Conservation (phyloP, 37 sponge, comb jelly and placozoan species). For the Agelas oroides region DNA sequence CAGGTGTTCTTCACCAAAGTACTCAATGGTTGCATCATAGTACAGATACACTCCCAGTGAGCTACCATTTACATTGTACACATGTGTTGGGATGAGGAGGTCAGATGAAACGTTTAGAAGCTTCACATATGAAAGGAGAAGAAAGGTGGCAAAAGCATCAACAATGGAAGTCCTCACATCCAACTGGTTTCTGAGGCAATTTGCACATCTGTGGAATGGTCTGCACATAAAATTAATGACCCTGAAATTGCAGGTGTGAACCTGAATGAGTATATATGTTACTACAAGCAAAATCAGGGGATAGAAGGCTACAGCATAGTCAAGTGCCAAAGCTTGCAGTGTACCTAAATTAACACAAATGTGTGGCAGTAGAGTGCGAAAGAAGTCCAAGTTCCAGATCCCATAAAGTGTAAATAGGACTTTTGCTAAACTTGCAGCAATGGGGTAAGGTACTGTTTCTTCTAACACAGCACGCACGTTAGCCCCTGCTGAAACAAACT, state of each 20-base stretch:
- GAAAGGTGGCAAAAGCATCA: constrained; percentile 63
- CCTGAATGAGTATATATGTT: constrained; percentile 15
- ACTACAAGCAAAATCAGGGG: neutral
- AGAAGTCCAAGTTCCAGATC: constrained; percentile 51
- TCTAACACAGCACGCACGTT: too few relatives aligned
- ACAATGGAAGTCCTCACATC: constrained; percentile 42
- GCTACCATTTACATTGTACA: neutral
- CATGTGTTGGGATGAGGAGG: constrained; percentile 22
- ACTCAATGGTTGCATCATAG: constrained; percentile 23
- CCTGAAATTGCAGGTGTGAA: neutral
- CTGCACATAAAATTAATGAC: too few relatives aligned
- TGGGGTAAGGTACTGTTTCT: too few relatives aligned
- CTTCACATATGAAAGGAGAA: constrained; percentile 65
- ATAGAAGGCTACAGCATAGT: too few relatives aligned
- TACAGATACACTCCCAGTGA: constrained; percentile 7
- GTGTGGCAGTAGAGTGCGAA: neutral
- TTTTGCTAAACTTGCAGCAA: too few relatives aligned
- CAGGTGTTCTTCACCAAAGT: constrained; percentile 20
- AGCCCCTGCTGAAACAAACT: constrained; percentile 32
- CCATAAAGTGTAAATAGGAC: constrained; percentile 1
- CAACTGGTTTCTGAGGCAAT: neutral
- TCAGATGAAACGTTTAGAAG: constrained; percentile 23
- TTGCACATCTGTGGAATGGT: too few relatives aligned
- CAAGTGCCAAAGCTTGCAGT: too few relatives aligned
- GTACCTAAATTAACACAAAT: neutral